phyloP scores from a whole-genome alignment of 2,113 vertebrate species.

The Ciconia boyciana region DNA sequence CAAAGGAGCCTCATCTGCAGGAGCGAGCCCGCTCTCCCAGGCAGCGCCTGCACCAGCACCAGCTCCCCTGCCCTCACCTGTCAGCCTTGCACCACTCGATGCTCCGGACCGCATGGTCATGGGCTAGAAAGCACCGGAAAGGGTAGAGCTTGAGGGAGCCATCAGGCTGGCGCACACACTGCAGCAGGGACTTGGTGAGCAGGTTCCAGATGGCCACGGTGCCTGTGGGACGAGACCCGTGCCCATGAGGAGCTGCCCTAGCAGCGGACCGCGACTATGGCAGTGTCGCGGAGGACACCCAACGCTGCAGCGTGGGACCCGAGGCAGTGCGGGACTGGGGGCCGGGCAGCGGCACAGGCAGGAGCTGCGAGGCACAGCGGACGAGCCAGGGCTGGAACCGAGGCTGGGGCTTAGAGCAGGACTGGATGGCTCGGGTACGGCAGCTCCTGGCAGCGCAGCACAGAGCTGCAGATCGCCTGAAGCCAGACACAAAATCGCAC shows the following conservation, averaged over 20 bases:
- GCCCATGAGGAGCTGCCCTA: neutral
- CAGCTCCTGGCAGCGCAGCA: neutral
- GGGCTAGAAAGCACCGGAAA: conserved; percentile 85
- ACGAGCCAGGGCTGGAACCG: neutral
- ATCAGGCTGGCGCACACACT: conserved; percentile 75
- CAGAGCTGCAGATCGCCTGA: neutral
- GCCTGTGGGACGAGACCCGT: conserved; percentile 62
- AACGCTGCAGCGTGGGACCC: neutral
- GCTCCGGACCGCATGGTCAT: conserved; percentile 83
- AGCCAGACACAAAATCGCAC: neutral
- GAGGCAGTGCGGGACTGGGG: too few relatives aligned
- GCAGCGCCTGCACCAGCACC: neutral
- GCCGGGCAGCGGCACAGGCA: fast-evolving
- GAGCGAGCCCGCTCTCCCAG: neutral
- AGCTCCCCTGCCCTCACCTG: conserved; percentile 54
- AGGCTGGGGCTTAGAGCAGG: neutral
- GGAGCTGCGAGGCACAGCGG: neutral
- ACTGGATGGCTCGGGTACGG: neutral
- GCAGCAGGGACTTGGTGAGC: conserved; percentile 80
- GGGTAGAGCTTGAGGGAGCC: conserved; percentile 82
- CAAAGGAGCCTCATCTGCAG: neutral
- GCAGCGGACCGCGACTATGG: fast-evolving
- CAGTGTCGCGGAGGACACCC: too few relatives aligned
- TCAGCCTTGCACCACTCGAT: conserved; percentile 88
- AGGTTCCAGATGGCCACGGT: conserved; percentile 91